phyloP scores from a whole-genome alignment of 2,888 invertebrate species.

The Chloroclysta siterata region DNA sequence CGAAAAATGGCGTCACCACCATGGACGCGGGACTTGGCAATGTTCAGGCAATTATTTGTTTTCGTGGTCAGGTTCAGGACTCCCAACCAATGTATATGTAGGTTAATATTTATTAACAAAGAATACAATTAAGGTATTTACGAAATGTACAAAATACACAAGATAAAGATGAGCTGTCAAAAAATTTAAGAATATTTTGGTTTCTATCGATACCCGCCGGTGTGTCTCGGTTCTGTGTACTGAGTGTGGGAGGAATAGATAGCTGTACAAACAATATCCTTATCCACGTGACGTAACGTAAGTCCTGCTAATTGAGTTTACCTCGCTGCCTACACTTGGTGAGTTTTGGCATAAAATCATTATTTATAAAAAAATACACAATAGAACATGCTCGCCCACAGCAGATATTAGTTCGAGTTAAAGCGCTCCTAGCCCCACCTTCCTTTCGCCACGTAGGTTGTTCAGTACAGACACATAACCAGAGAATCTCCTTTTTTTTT shows the following conservation, averaged over 20 bases:
- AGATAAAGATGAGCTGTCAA: no score
- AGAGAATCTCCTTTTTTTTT: no score
- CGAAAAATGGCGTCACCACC: slow-evolving; percentile 6
- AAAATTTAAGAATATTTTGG: no score
- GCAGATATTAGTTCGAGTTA: neutral
- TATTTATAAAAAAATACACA: slow-evolving; percentile 6
- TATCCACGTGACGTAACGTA: slow-evolving; percentile 7
- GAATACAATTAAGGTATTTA: no score
- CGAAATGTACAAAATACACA: no score
- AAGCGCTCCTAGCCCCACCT: neutral
- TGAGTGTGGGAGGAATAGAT: neutral
- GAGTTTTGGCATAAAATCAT: slow-evolving; percentile 34
- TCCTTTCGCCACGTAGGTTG: no score
- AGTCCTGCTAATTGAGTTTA: slow-evolving; percentile 27
- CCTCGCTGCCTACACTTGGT: slow-evolving; percentile 29
- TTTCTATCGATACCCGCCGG: no score
- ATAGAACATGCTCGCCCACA: slow-evolving; percentile 11
- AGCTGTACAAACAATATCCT: neutral
- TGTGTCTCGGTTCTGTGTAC: neutral
- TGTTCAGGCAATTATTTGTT: neutral
- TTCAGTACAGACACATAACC: no score
- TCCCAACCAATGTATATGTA: no score
- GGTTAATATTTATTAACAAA: no score
- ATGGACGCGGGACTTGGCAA: neutral
- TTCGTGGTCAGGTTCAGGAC: neutral